Conservation (phyloP, 2,113 vertebrate genomes). For the Rhipidura dahli region DNA sequence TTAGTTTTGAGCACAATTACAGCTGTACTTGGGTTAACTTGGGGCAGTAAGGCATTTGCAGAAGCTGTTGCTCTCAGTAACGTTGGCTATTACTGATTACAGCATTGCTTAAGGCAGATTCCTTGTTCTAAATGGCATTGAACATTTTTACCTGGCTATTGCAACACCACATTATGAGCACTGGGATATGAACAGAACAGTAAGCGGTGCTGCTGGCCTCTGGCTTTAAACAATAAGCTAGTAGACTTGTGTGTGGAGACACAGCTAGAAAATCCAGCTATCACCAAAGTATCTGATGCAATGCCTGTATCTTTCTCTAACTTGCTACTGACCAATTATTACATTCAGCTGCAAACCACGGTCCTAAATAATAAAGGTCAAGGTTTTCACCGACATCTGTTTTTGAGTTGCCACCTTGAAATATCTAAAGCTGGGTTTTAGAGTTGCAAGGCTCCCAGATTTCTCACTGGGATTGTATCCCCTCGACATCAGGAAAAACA, state of each 20-base stretch:
- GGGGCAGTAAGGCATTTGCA: background rate
- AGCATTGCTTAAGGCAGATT: background rate
- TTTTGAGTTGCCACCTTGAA: background rate
- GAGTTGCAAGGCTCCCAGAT: background rate
- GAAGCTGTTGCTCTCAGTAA: background rate
- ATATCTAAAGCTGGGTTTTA: background rate
- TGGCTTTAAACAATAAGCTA: background rate
- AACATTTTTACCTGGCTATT: conserved; percentile 38
- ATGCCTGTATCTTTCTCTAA: background rate
- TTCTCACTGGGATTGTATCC: background rate
- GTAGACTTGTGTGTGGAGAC: background rate
- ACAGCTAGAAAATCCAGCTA: background rate
- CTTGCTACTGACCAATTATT: background rate
- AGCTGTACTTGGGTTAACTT: background rate
- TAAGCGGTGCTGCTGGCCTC: background rate
- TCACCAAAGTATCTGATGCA: background rate
- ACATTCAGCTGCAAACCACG: background rate
- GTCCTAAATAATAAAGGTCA: background rate
- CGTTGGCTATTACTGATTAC: background rate
- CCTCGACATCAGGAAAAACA: background rate
- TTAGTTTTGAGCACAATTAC: background rate
- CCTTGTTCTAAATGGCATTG: conserved; percentile 24
- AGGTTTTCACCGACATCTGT: background rate
- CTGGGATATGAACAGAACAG: background rate
- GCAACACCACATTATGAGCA: background rate